Percentiles rank a stretch among this genome's conserved stretches.
These are phyloP conservation scores for Acheta domesticus DNA, from an alignment of 2,888 invertebrate species.

Conservation along the genomic window DNA sequence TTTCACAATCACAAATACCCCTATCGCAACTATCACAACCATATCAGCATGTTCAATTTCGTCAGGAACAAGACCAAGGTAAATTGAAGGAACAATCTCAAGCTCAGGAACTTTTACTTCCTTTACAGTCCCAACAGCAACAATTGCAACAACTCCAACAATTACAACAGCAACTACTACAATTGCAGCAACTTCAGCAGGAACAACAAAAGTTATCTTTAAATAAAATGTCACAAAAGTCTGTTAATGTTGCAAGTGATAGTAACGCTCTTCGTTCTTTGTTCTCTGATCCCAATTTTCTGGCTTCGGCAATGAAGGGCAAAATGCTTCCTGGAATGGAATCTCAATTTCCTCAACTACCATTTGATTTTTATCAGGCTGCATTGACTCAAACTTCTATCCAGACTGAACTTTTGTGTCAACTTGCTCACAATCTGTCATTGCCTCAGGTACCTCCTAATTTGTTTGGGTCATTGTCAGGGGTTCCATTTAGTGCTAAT, in stretches of 20 bases:
- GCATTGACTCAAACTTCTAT: not conserved
- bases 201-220: not conserved
- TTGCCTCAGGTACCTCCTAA: not conserved
- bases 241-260: not conserved
- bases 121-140: not conserved
- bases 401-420: not conserved
- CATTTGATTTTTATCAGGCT: not conserved
- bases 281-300: not conserved
- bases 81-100: too few relatives aligned
- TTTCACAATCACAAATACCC: not conserved
- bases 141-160: conserved; percentile 21
- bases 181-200: conserved; percentile 27
- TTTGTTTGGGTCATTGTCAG: not conserved
- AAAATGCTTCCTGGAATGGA: conserved; percentile 1
- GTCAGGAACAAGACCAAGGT: not conserved
- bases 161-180: conserved; percentile 30
- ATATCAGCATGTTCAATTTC: not conserved
- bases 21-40: not conserved
- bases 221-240: not conserved
- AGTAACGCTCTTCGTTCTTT: not conserved
- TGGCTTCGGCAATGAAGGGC: not conserved
- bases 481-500: not conserved
- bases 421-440: conserved; percentile 9
- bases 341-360: not conserved
- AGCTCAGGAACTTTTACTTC: not conserved